phyloP scores from a whole-genome alignment of 1,140 invertebrate genomes.

The Cotesia typhae region DNA sequence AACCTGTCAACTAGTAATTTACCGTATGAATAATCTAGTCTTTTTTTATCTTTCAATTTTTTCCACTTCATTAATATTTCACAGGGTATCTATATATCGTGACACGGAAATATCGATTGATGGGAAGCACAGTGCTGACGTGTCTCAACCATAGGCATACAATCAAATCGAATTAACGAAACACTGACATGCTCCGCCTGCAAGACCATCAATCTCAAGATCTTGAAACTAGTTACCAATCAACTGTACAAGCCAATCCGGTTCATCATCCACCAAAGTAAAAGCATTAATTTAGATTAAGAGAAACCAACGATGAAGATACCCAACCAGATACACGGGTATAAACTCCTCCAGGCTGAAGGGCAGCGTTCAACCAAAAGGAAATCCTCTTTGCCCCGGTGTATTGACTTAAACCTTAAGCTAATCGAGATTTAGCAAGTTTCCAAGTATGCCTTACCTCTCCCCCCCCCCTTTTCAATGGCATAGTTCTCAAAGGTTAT shows the following conservation, averaged over 20 bases:
- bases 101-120: too few relatives aligned
- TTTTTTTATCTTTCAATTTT: background rate
- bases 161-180: background rate
- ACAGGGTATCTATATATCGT: too few relatives aligned
- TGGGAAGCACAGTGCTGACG: too few relatives aligned
- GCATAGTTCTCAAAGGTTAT: constrained; percentile 1
- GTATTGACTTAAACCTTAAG: constrained; percentile 19
- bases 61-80: background rate
- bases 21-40: background rate
- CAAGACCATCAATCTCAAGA: background rate
- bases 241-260: background rate
- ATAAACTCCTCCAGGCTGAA: background rate
- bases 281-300: constrained; percentile 27
- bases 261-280: constrained; percentile 10
- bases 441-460: background rate
- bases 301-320: background rate
- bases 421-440: constrained; percentile 25
- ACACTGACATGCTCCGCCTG: background rate
- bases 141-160: too few relatives aligned
- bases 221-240: constrained; percentile 1
- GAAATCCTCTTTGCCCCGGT: constrained; percentile 13
- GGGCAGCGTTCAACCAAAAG: background rate
- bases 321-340: background rate
- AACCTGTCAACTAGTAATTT: background rate
- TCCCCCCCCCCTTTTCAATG: too few relatives aligned